These are phyloP conservation scores for Barnardius zonarius DNA, from an alignment of 2,113 vertebrate genomes.

Conservation along the genomic window DNA sequence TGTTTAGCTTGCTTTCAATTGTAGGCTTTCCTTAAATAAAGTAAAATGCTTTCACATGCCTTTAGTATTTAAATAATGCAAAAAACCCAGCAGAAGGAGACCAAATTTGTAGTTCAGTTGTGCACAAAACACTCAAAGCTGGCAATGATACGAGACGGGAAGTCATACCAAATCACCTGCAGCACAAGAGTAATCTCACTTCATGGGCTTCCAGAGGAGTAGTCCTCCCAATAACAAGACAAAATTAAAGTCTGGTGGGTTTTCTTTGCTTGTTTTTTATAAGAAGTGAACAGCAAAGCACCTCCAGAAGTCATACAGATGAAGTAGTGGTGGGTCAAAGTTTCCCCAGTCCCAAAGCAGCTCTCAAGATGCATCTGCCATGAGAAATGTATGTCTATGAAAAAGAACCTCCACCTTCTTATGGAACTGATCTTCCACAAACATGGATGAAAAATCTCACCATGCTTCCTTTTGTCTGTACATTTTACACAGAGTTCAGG, in stretches of 20 bases:
- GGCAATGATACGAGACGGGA: background rate
- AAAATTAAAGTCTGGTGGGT: background rate
- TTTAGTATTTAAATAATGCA: background rate
- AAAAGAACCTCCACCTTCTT: background rate
- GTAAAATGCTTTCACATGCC: background rate
- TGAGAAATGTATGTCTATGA: background rate
- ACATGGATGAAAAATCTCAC: fast-evolving
- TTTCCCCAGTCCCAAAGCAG: background rate
- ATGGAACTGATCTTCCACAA: background rate
- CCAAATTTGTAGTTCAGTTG: background rate
- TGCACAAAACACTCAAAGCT: background rate
- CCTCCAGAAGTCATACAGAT: background rate
- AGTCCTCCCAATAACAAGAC: background rate
- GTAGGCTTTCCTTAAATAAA: background rate
- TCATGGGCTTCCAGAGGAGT: background rate
- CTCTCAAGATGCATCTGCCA: background rate
- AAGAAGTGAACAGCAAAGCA: background rate
- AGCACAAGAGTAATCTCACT: background rate
- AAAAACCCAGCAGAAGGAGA: background rate
- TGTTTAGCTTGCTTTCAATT: background rate
- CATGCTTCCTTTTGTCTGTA: background rate
- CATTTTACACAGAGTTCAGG: background rate
- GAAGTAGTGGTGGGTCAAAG: background rate
- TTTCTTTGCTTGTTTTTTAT: background rate
- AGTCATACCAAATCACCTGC: background rate